These are phyloP conservation scores for Drosophila jambulina DNA, from an alignment of 1,140 invertebrate species.

Conservation along the genomic window DNA sequence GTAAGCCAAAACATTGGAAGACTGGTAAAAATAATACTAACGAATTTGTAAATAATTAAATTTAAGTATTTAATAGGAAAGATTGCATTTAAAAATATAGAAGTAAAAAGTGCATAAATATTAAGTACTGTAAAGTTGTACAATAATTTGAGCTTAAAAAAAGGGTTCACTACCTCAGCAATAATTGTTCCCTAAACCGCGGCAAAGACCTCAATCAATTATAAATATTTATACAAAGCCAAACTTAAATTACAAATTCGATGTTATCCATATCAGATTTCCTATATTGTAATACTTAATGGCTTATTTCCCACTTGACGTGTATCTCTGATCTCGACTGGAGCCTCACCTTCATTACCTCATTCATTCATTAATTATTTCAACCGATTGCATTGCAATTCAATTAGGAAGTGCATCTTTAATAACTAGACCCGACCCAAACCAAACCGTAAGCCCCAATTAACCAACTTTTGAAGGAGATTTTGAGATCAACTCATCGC, in stretches of 20 bases:
- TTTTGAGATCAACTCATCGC: conserved; percentile 22
- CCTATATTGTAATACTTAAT: conserved; percentile 30
- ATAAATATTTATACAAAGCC: not conserved
- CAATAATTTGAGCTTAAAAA: not conserved
- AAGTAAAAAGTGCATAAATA: not conserved
- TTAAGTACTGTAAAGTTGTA: not conserved
- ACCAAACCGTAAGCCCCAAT: conserved; percentile 8
- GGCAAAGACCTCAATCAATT: not conserved
- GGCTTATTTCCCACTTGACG: conserved; percentile 45
- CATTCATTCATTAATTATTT: conserved; percentile 37
- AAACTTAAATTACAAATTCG: conserved; percentile 6
- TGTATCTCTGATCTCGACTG: conserved; percentile 14
- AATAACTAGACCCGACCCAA: conserved; percentile 4
- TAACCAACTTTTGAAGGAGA: conserved; percentile 9
- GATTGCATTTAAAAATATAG: not conserved
- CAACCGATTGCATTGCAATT: conserved; percentile 42
- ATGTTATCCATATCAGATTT: conserved; percentile 31
- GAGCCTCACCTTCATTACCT: conserved; percentile 38
- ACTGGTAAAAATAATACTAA: not conserved
- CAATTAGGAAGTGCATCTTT: conserved; percentile 53
- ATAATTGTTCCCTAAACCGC: not conserved
- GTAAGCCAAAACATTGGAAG: not conserved
- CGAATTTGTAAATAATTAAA: not conserved
- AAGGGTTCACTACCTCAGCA: not conserved
- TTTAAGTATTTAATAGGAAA: not conserved